Percentiles rank a stretch among this genome's conserved stretches.
Evolutionary conservation across 1,140 invertebrate genomes (phyloP).

Genomic region (Ericerus pela): DNA sequence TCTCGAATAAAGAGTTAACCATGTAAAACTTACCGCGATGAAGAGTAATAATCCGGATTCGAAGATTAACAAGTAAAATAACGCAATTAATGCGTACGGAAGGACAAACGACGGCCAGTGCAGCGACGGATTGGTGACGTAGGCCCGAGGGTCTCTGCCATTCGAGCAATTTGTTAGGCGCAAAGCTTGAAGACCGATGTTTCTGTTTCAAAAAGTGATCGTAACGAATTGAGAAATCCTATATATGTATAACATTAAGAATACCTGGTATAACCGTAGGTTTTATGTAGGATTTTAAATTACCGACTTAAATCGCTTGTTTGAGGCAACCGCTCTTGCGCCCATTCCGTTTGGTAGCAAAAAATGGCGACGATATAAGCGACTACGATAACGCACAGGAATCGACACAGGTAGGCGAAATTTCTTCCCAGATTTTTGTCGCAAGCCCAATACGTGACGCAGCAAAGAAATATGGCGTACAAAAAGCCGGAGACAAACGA

Average conservation of each 20-base stretch:
- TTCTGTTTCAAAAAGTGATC: no score
- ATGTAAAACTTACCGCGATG: conserved; percentile 47
- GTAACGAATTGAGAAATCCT: no score
- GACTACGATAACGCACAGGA: conserved; percentile 55
- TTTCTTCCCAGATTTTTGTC: conserved; percentile 52
- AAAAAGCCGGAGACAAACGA: conserved; percentile 68
- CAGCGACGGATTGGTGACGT: conserved; percentile 37
- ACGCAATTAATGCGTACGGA: conserved; percentile 53
- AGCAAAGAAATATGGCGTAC: conserved; percentile 67
- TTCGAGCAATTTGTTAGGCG: conserved; percentile 37
- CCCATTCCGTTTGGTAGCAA: conserved; percentile 72
- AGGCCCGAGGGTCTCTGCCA: conserved; percentile 46
- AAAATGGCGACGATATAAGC: conserved; percentile 62
- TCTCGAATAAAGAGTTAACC: no score
- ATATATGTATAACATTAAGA: background rate
- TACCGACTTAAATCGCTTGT: conserved; percentile 52
- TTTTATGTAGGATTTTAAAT: background rate
- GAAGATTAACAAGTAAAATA: conserved; percentile 54
- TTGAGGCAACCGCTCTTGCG: conserved; percentile 51
- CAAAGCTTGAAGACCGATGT: conserved; percentile 47
- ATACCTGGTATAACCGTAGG: background rate
- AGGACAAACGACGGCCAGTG: conserved; percentile 59
- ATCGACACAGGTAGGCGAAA: conserved; percentile 55
- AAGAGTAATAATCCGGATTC: conserved; percentile 51
- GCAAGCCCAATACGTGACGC: conserved; percentile 77